Conservation (phyloP, 2,797 vertebrate genomes). For the Orestias chungarensis region DNA sequence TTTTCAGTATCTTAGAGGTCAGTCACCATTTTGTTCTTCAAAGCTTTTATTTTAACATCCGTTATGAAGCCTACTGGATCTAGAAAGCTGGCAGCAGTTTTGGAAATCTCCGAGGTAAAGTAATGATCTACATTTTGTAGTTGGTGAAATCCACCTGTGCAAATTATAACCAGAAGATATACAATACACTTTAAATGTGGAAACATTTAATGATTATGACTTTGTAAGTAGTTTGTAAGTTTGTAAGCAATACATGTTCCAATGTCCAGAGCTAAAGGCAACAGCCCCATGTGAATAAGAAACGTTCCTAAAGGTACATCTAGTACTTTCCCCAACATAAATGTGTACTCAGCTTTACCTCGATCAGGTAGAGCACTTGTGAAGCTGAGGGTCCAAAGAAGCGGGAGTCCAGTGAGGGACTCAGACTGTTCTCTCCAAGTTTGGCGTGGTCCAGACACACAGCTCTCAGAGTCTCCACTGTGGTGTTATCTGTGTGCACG, state of each 20-base stretch:
- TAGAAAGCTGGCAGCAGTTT: neutral
- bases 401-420: conserved; percentile 94
- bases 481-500: conserved; percentile 89
- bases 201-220: neutral
- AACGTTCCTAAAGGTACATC: neutral
- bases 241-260: neutral
- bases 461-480: conserved; percentile 95
- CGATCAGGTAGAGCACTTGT: conserved; percentile 99
- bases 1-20: neutral
- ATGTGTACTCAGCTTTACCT: conserved; percentile 81
- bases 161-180: too few species aligned
- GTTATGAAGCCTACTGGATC: neutral
- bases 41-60: neutral
- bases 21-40: neutral
- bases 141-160: too few species aligned
- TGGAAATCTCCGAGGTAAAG: neutral
- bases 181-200: neutral
- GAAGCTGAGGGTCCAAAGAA: conserved; percentile 98
- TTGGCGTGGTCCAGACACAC: conserved; percentile 98
- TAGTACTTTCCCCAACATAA: neutral
- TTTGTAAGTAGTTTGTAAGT: neutral
- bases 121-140: too few species aligned
- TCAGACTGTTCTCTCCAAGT: conserved; percentile 98
- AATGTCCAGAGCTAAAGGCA: neutral
- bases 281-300: too few species aligned